Evolutionary conservation across 2,888 invertebrate species (phyloP).

Genomic region (Drosophila villosipedis): DNA sequence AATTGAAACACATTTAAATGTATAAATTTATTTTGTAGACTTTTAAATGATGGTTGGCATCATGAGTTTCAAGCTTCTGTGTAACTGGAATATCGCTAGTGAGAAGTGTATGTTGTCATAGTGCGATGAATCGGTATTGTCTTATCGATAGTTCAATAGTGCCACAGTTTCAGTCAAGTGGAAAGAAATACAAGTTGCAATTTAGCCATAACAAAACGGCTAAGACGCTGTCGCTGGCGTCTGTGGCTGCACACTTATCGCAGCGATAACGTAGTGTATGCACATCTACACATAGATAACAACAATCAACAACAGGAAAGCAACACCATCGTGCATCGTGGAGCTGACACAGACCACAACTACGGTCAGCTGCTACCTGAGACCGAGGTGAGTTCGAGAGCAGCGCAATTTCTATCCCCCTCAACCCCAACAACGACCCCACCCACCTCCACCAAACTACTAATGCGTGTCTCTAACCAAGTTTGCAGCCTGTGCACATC

Average conservation of each 20-base stretch:
- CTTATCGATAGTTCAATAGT: slow-evolving; percentile 42
- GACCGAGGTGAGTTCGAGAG: slow-evolving; percentile 44
- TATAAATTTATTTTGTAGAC: not conserved
- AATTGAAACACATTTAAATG: not conserved
- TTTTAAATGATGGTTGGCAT: not conserved
- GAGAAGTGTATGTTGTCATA: not conserved
- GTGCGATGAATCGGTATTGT: slow-evolving; percentile 9
- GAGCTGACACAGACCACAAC: slow-evolving; percentile 33
- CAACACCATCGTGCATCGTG: slow-evolving; percentile 24
- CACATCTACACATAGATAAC: slow-evolving; percentile 5
- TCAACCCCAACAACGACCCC: not conserved
- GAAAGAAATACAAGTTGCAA: slow-evolving; percentile 38
- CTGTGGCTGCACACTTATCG: slow-evolving; percentile 21
- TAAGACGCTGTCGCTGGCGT: slow-evolving; percentile 45
- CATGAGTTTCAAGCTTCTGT: not conserved
- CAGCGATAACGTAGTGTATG: not conserved
- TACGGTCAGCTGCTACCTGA: slow-evolving; percentile 54
- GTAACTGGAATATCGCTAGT: not conserved
- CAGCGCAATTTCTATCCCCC: slow-evolving; percentile 15
- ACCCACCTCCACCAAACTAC: slow-evolving; percentile 18
- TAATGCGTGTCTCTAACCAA: slow-evolving; percentile 62
- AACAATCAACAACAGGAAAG: not conserved
- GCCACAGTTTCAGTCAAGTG: slow-evolving; percentile 30
- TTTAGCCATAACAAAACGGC: slow-evolving; percentile 52
- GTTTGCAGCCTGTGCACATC: slow-evolving; percentile 44